phyloP scores from a whole-genome alignment of 2,797 vertebrate genomes.

The Mus spretus region DNA sequence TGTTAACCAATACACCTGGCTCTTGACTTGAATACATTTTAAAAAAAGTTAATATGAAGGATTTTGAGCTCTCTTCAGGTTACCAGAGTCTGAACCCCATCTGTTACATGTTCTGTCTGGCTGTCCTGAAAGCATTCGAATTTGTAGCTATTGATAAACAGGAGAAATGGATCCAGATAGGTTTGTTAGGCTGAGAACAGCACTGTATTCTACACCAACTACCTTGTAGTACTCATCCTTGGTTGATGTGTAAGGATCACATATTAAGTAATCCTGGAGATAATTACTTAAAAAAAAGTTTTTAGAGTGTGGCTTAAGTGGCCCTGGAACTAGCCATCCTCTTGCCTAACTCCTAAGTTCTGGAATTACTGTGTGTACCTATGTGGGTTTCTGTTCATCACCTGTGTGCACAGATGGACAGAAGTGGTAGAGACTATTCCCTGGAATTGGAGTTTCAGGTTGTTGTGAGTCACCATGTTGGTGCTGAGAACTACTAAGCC shows the following conservation, averaged over 20 bases:
- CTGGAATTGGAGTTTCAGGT: not conserved
- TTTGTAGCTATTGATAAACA: not conserved
- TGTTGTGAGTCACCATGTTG: not conserved
- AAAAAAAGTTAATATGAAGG: not conserved
- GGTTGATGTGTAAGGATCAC: not conserved
- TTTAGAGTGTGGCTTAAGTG: not conserved
- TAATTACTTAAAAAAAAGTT: not conserved
- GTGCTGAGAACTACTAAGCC: not conserved
- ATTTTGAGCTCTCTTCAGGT: not conserved
- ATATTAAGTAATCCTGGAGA: constrained; percentile 19
- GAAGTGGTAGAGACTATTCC: not conserved
- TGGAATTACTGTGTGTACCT: not conserved
- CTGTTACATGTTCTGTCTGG: constrained; percentile 24
- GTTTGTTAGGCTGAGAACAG: not conserved
- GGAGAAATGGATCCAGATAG: not conserved
- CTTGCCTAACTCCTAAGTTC: not conserved
- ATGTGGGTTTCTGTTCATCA: not conserved
- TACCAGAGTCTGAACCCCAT: not conserved
- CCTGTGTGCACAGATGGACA: not conserved
- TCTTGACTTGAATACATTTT: not conserved
- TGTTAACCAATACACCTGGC: not conserved
- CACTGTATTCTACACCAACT: not conserved
- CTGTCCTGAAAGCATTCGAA: constrained; percentile 4
- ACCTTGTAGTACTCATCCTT: not conserved
- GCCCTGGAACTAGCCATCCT: not conserved